Evolutionary conservation across 1,140 invertebrate genomes (phyloP).

Genomic region (Heliconius hermathena): DNA sequence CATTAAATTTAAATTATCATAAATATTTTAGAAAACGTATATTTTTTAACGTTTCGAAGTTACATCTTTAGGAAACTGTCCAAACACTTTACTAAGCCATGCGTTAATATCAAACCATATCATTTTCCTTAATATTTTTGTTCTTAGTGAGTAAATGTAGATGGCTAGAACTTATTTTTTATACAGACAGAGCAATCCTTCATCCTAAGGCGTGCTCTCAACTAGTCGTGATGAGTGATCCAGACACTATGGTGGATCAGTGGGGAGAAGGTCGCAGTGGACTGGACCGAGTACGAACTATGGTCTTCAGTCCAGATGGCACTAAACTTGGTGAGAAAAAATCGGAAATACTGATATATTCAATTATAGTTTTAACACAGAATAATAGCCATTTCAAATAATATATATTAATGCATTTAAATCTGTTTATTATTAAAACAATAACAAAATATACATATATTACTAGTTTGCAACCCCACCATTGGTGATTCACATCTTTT

Average conservation of each 20-base stretch:
- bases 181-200: constrained; percentile 33
- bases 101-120: too few relatives aligned
- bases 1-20: too few relatives aligned
- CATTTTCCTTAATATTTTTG: too few relatives aligned
- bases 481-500: constrained; percentile 99
- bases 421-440: too few relatives aligned
- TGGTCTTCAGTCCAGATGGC: constrained; percentile 73
- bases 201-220: constrained; percentile 51
- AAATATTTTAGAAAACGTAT: too few relatives aligned
- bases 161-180: neutral
- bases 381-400: too few relatives aligned
- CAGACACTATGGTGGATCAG: constrained; percentile 63
- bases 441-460: too few relatives aligned
- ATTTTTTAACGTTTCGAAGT: too few relatives aligned
- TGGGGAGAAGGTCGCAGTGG: constrained; percentile 58
- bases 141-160: neutral
- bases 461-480: constrained; percentile 96
- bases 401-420: too few relatives aligned
- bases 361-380: too few relatives aligned
- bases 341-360: neutral
- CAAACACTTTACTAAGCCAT: too few relatives aligned
- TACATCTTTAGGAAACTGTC: too few relatives aligned
- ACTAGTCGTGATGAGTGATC: constrained; percentile 65
- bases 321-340: constrained; percentile 62
- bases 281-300: constrained; percentile 61